Conservation (phyloP, 2,797 vertebrate genomes). For the Spinibarbus caldwelli region DNA sequence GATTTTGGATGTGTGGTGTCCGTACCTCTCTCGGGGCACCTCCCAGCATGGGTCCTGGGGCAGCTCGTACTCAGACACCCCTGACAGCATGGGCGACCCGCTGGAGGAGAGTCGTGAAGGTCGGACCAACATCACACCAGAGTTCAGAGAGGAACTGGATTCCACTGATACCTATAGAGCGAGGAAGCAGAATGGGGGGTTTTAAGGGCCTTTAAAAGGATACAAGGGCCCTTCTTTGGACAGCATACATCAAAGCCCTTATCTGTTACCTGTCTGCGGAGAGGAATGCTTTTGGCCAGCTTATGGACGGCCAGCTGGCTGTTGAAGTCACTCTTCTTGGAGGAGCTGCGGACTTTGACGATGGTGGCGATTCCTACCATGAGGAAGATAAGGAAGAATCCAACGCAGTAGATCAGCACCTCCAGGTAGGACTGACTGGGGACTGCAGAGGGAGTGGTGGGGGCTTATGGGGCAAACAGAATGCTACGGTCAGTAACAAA, state of each 20-base stretch:
- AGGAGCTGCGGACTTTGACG: slow-evolving; percentile 92
- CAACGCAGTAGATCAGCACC: slow-evolving; percentile 97
- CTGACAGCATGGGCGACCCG: slow-evolving; percentile 93
- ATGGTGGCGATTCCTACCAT: slow-evolving; percentile 91
- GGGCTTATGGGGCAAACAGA: slow-evolving; percentile 28
- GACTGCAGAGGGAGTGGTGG: slow-evolving; percentile 74
- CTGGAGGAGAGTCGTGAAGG: slow-evolving; percentile 94
- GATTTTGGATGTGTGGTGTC: background rate
- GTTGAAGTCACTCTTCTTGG: slow-evolving; percentile 96
- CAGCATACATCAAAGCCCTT: slow-evolving; percentile 83
- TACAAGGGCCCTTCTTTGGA: background rate
- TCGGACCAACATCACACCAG: slow-evolving; percentile 93
- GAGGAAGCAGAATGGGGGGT: slow-evolving; percentile 25
- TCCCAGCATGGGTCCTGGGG: slow-evolving; percentile 98
- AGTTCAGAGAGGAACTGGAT: slow-evolving; percentile 95
- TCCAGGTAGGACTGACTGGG: slow-evolving; percentile 91
- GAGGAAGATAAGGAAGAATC: slow-evolving; percentile 93
- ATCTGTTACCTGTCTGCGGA: slow-evolving; percentile 99
- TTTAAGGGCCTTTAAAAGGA: background rate
- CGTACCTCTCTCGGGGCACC: slow-evolving; percentile 87
- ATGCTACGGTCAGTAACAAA: background rate
- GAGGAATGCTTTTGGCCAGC: slow-evolving; percentile 97
- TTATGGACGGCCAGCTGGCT: slow-evolving; percentile 98
- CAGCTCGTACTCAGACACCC: slow-evolving; percentile 95
- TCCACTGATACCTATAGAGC: slow-evolving; percentile 90